Evolutionary conservation across 2,888 invertebrate species (phyloP).

Genomic region (Pseudococcus longispinus): DNA sequence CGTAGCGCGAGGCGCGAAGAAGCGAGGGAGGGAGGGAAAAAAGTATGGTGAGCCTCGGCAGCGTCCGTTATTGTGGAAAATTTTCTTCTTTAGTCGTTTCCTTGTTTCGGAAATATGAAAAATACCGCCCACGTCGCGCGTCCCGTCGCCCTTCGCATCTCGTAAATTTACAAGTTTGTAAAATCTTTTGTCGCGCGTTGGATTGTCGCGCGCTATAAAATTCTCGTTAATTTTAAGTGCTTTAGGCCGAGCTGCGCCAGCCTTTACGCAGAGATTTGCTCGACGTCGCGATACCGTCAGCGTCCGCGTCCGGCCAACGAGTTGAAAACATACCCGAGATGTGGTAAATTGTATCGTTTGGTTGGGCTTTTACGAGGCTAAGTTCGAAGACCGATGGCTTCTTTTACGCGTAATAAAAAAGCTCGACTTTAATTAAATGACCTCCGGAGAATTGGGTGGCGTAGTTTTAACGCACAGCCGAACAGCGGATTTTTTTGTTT

Average conservation of each 20-base stretch:
- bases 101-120: conserved; percentile 11
- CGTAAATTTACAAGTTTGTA: conserved; percentile 7
- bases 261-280: not conserved
- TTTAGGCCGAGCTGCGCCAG: not conserved
- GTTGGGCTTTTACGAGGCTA: not conserved
- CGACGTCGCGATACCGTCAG: not conserved
- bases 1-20: not conserved
- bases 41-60: not conserved
- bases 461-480: not conserved
- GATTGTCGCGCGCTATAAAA: conserved; percentile 28
- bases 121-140: not conserved
- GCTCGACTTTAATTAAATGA: conserved; percentile 6
- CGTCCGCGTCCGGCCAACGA: not conserved
- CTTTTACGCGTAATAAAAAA: not conserved
- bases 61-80: conserved; percentile 10
- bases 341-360: not conserved
- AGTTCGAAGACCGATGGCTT: conserved; percentile 2
- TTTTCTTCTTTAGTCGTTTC: not conserved
- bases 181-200: conserved; percentile 7
- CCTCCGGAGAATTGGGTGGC: not conserved
- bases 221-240: conserved; percentile 31
- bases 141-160: not conserved
- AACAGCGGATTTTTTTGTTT: not conserved
- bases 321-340: not conserved
- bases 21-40: not conserved